Evolutionary conservation across 2,888 invertebrate genomes (phyloP).

Genomic region (Callyntrura guangdongensis): DNA sequence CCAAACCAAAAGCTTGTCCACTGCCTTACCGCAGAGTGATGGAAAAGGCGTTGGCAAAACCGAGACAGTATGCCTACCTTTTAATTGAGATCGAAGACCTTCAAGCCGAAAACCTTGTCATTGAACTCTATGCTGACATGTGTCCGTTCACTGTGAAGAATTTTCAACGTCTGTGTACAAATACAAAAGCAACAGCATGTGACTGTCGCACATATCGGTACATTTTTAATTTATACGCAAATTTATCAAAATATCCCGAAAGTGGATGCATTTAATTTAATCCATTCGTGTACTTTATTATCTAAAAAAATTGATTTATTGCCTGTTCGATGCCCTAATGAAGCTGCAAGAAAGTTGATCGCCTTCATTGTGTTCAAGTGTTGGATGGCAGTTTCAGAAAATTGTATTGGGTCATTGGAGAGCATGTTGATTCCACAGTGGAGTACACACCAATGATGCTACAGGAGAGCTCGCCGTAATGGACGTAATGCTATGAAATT

Average conservation of each 20-base stretch:
- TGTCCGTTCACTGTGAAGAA: constrained; percentile 74
- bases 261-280: not conserved
- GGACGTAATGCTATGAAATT: constrained; percentile 9
- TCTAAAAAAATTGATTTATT: too few relatives aligned
- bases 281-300: not conserved
- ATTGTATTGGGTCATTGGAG: constrained; percentile 70
- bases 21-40: constrained; percentile 56
- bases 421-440: constrained; percentile 58
- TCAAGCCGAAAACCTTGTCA: constrained; percentile 63
- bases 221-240: too few relatives aligned
- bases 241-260: not conserved
- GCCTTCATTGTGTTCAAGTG: constrained; percentile 63
- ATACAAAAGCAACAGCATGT: constrained; percentile 57
- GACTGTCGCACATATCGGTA: constrained; percentile 71
- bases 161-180: constrained; percentile 69
- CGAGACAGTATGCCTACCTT: constrained; percentile 68
- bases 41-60: constrained; percentile 33
- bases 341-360: constrained; percentile 73
- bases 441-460: constrained; percentile 66
- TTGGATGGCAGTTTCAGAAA: constrained; percentile 61
- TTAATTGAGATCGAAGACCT: constrained; percentile 72
- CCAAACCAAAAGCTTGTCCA: constrained; percentile 56
- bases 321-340: not conserved
- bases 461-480: constrained; percentile 58
- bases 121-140: constrained; percentile 66